Evolutionary conservation across 2,797 vertebrate species (phyloP).

Genomic region (Acanthornis magna): DNA sequence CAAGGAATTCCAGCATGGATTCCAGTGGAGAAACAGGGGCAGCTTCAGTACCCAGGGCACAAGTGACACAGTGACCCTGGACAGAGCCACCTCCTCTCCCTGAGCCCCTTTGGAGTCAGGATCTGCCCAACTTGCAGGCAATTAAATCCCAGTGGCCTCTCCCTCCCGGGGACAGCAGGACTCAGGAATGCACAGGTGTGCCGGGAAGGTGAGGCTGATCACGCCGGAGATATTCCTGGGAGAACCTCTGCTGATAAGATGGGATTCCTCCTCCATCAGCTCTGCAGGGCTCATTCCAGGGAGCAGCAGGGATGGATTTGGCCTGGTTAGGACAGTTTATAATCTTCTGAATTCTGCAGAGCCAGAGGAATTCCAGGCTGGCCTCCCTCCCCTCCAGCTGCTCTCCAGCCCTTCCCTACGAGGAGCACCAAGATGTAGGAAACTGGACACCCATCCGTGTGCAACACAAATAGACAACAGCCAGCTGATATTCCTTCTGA

Average conservation of each 20-base stretch:
- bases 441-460: not conserved
- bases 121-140: not conserved
- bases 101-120: not conserved
- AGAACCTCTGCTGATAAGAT: not conserved
- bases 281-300: not conserved
- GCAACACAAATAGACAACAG: not conserved
- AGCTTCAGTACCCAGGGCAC: too few relatives aligned
- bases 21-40: too few relatives aligned
- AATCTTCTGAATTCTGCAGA: not conserved
- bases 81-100: not conserved
- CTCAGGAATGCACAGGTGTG: not conserved
- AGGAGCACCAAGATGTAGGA: not conserved
- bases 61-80: accelerated
- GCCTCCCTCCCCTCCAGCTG: not conserved
- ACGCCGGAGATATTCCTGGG: not conserved
- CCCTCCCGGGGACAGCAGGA: not conserved
- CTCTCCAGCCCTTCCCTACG: not conserved
- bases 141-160: not conserved
- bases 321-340: not conserved
- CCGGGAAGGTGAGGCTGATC: not conserved
- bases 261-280: not conserved
- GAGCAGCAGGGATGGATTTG: not conserved
- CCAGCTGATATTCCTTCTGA: not conserved
- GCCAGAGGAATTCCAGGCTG: not conserved
- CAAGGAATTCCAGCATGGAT: not conserved